Conservation (phyloP, 2,888 invertebrate genomes). For the Apoda limacodes region DNA sequence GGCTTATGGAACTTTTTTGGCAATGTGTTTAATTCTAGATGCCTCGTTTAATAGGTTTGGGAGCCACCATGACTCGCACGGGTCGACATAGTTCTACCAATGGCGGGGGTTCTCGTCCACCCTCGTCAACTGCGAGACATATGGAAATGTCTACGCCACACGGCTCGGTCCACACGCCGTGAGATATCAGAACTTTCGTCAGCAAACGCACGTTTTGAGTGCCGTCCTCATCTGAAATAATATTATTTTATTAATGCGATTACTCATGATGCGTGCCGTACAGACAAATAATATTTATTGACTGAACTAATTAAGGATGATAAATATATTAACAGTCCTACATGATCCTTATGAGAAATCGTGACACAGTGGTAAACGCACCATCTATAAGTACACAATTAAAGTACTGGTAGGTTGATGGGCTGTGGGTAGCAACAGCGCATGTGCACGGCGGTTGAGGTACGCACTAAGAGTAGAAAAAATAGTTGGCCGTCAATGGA, state of each 20-base stretch:
- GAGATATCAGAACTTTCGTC: slow-evolving; percentile 90
- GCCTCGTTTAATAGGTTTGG: slow-evolving; percentile 88
- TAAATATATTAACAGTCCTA: too few species aligned
- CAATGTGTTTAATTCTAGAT: slow-evolving; percentile 42
- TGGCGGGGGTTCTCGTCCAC: slow-evolving; percentile 50
- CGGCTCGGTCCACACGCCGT: slow-evolving; percentile 93
- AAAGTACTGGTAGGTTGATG: too few species aligned
- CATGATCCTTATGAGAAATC: too few species aligned
- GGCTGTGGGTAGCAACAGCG: neutral
- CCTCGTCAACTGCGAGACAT: slow-evolving; percentile 78
- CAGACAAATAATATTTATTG: too few species aligned
- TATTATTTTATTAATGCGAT: too few species aligned
- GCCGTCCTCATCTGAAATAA: slow-evolving; percentile 66
- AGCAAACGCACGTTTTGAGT: slow-evolving; percentile 77
- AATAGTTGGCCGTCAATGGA: too few species aligned
- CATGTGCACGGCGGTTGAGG: neutral
- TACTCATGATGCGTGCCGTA: too few species aligned
- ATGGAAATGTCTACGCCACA: slow-evolving; percentile 89
- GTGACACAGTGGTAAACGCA: too few species aligned
- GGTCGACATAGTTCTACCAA: slow-evolving; percentile 85
- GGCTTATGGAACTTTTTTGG: neutral
- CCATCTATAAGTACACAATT: too few species aligned
- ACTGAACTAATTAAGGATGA: too few species aligned
- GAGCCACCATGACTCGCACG: slow-evolving; percentile 87
- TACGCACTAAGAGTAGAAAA: too few species aligned